These are phyloP conservation scores for Chymomyza caudatula DNA, from an alignment of 2,888 invertebrate species.

Conservation along the genomic window DNA sequence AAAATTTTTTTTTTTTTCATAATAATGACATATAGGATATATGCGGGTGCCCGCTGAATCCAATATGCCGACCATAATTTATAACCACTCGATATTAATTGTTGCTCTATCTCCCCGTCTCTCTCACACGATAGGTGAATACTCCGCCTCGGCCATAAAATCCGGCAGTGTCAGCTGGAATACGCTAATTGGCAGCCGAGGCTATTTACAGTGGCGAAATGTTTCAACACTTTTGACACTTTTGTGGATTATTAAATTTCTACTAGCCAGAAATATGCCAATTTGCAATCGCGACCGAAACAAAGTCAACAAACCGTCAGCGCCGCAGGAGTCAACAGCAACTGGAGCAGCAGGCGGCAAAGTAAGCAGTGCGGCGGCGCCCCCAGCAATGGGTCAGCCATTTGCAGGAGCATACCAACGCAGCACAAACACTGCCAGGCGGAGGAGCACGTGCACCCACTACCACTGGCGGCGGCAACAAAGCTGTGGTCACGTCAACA, in stretches of 20 bases:
- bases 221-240: conserved; percentile 56
- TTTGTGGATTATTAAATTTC: conserved; percentile 71
- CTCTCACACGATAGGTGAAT: conserved; percentile 71
- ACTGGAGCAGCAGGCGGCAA: conserved; percentile 5
- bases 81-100: neutral
- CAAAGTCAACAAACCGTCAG: conserved; percentile 43
- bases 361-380: conserved; percentile 15
- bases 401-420: conserved; percentile 21
- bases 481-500: conserved; percentile 33
- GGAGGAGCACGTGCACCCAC: conserved; percentile 1
- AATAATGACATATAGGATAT: neutral
- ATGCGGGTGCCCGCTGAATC: neutral
- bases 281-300: conserved; percentile 41
- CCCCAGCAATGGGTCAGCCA: neutral
- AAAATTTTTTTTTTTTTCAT: neutral
- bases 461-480: conserved; percentile 8
- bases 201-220: conserved; percentile 54
- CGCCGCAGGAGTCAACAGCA: conserved; percentile 26
- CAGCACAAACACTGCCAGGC: conserved; percentile 3
- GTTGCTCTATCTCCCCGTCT: neutral
- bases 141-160: conserved; percentile 78
- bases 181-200: conserved; percentile 62
- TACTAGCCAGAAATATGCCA: conserved; percentile 49
- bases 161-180: conserved; percentile 69
- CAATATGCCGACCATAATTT: neutral